Conservation (phyloP, 35 echinoderm and acorn worm genomes). For the Nesometra sesokonis region DNA sequence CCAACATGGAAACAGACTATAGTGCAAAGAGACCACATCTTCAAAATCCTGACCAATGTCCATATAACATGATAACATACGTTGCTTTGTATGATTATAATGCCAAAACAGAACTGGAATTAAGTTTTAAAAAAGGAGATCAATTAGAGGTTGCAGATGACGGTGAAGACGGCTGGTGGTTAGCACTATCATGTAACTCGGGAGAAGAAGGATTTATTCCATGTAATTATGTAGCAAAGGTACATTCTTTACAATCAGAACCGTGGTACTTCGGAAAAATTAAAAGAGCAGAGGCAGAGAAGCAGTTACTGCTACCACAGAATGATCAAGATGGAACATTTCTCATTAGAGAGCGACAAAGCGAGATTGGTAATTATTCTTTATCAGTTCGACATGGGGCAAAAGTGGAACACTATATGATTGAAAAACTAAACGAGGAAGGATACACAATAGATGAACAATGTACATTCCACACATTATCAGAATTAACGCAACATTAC, state of each 20-base stretch:
- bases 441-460: too few species aligned
- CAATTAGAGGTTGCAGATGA: slow-evolving; percentile 82
- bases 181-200: slow-evolving; percentile 64
- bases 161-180: slow-evolving; percentile 91
- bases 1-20: not conserved
- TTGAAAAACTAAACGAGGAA: too few species aligned
- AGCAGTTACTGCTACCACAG: too few species aligned
- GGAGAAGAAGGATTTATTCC: slow-evolving; percentile 83
- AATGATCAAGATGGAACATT: too few species aligned
- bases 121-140: slow-evolving; percentile 98
- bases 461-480: too few species aligned
- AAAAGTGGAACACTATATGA: too few species aligned
- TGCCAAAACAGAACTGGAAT: slow-evolving; percentile 86
- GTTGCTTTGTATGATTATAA: slow-evolving; percentile 98
- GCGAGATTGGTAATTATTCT: too few species aligned
- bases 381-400: too few species aligned
- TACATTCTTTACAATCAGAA: slow-evolving; percentile 95
- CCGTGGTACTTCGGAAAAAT: too few species aligned
- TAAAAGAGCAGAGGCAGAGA: too few species aligned
- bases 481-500: too few species aligned
- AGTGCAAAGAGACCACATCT: not conserved
- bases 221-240: slow-evolving; percentile 97
- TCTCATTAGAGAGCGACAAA: too few species aligned
- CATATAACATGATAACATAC: slow-evolving; percentile 55
- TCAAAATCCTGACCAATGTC: not conserved